These are phyloP conservation scores for Nebria salina DNA, from an alignment of 2,888 invertebrate genomes.

Conservation along the genomic window DNA sequence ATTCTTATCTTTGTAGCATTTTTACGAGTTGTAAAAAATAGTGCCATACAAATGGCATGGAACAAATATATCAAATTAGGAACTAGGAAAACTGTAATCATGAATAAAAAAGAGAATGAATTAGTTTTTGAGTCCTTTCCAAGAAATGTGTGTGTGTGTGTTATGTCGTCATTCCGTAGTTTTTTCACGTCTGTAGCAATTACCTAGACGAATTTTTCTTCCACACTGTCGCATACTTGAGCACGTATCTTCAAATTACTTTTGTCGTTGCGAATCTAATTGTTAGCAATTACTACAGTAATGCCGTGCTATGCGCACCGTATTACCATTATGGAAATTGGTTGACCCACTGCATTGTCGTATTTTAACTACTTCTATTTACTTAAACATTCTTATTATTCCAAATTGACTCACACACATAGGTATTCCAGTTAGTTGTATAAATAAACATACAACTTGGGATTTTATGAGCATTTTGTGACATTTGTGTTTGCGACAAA, in stretches of 20 bases:
- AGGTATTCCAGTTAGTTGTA: neutral
- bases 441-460: neutral
- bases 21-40: neutral
- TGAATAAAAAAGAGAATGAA: neutral
- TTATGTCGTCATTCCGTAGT: slow-evolving; percentile 28
- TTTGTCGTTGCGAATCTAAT: slow-evolving; percentile 42
- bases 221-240: slow-evolving; percentile 23
- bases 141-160: neutral
- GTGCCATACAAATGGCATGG: neutral
- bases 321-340: slow-evolving; percentile 44
- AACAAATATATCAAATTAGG: neutral
- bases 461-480: no score
- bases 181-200: slow-evolving; percentile 37
- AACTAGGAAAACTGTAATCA: neutral
- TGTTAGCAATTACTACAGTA: slow-evolving; percentile 42
- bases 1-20: neutral
- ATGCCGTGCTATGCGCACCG: slow-evolving; percentile 30
- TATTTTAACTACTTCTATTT: slow-evolving; percentile 36
- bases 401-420: neutral
- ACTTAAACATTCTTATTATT: neutral
- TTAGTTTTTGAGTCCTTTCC: neutral
- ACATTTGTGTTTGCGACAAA: no score
- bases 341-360: slow-evolving; percentile 28
- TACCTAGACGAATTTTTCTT: slow-evolving; percentile 45
- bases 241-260: slow-evolving; percentile 47